Base-by-base conservation (phyloP, 2,888 invertebrate species). In the Hypercompe scribonia region DNA sequence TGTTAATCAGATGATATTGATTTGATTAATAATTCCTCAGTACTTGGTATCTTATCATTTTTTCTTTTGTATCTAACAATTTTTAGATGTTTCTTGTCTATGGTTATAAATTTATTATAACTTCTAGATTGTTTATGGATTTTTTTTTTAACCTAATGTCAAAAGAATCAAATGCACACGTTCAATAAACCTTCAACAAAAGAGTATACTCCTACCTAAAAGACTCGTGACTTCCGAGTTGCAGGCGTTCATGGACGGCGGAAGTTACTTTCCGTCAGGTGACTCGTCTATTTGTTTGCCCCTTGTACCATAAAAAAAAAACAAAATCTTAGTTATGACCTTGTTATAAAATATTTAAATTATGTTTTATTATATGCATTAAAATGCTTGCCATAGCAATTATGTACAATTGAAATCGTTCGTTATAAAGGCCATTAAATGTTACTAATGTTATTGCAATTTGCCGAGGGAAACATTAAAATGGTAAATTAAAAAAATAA, bases 381-480 rank as follows among this genome's bases (percentile, higher is more conserved):
- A 81, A 76, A 79, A 64, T 72, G 68, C 70, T 63, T 58, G 31
- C 71, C 65, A 0, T 74, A 71, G 58, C 79, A 77, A 74, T 79
- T 76, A 76, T 66, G 18, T 65, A 72, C 73, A 34, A 68, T 54
- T 66, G 28, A 64, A 39, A 66, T 66, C 76, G 54, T 61, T 65
- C 42, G 77, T 39, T 74, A 69, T 64, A 76, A 77, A 81, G 79
- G 79, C 76, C 78, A 79, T 67, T 79, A 65, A 67, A 77, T 74
- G 71, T 79, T 69, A 67, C 36, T 67, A 76, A 81, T 65, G 18
- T 10, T 28, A n/a, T 58, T 65, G n/a, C 13, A 65, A 36, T 28
- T 67, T 67, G 28, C 58, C 28, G 15, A 58, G 58, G 15, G 15
- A 31, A 31, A 50, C 28, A 58, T 58, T n/a, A n/a, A n/a, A n/a